Evolutionary conservation across 2,113 vertebrate genomes (phyloP).

Genomic region (Taxidea taxus): DNA sequence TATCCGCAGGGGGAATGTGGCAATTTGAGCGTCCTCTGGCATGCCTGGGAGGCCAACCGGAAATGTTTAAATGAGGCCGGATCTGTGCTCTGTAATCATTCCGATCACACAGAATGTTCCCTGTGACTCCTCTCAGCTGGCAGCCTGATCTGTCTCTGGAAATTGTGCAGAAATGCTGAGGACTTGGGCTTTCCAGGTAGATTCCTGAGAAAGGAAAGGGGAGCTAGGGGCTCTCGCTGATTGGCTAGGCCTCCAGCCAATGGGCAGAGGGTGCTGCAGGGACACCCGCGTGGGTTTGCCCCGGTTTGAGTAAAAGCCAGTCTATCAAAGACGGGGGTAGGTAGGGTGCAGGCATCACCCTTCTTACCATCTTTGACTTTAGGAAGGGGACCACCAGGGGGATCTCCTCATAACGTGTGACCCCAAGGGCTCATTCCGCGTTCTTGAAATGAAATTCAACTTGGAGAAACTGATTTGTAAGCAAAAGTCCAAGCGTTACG

Average conservation of each 20-base stretch:
- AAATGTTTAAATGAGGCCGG: constrained; percentile 38
- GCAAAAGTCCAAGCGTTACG: not conserved
- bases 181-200: not conserved
- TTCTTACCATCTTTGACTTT: not conserved
- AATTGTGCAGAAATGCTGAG: not conserved
- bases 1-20: constrained; percentile 32
- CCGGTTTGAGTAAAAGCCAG: not conserved
- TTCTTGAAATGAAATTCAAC: constrained; percentile 21
- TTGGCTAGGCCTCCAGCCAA: constrained; percentile 59
- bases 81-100: constrained; percentile 60
- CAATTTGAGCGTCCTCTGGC: constrained; percentile 40
- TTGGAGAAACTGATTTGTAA: constrained; percentile 17
- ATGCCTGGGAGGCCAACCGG: constrained; percentile 26
- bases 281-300: not conserved
- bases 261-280: not conserved
- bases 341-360: fast-evolving
- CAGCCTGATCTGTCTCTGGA: not conserved
- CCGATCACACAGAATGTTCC: constrained; percentile 31
- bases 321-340: not conserved
- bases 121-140: not conserved
- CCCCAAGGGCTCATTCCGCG: not conserved
- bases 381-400: not conserved
- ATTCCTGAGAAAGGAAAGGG: not conserved
- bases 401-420: not conserved
- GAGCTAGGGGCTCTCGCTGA: not conserved